Evolutionary conservation across 2,113 vertebrate genomes (phyloP).

Genomic region (Pseudorasbora parva): DNA sequence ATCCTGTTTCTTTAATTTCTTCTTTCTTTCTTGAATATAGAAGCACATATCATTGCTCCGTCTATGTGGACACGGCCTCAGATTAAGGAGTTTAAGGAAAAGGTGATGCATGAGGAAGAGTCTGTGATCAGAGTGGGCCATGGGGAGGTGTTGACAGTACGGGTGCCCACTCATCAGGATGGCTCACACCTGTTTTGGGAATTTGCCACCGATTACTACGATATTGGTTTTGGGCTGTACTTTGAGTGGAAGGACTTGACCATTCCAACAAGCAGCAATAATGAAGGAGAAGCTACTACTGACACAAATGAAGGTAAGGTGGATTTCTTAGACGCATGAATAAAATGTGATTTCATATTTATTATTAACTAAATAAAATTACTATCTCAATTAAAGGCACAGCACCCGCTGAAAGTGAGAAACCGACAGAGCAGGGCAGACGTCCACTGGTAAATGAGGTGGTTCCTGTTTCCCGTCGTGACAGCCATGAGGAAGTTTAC

Average conservation of each 20-base stretch:
- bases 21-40: constrained; percentile 13
- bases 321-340: background rate
- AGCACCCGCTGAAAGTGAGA: constrained; percentile 73
- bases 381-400: constrained; percentile 65
- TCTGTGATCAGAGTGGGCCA: constrained; percentile 96
- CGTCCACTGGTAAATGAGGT: constrained; percentile 91
- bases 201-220: constrained; percentile 98
- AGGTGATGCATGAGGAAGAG: constrained; percentile 94
- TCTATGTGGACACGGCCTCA: constrained; percentile 99
- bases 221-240: constrained; percentile 98
- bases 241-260: constrained; percentile 97
- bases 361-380: background rate
- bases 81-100: constrained; percentile 98
- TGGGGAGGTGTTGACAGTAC: constrained; percentile 95
- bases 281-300: constrained; percentile 71
- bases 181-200: constrained; percentile 98
- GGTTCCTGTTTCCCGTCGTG: constrained; percentile 96
- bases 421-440: constrained; percentile 87
- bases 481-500: constrained; percentile 98
- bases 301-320: constrained; percentile 81
- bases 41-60: constrained; percentile 77
- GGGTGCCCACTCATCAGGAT: constrained; percentile 95
- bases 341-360: background rate
- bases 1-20: too few relatives aligned
- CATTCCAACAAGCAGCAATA: constrained; percentile 87